Base-by-base conservation (phyloP, 2,888 invertebrate species). In the Bibio marci region DNA sequence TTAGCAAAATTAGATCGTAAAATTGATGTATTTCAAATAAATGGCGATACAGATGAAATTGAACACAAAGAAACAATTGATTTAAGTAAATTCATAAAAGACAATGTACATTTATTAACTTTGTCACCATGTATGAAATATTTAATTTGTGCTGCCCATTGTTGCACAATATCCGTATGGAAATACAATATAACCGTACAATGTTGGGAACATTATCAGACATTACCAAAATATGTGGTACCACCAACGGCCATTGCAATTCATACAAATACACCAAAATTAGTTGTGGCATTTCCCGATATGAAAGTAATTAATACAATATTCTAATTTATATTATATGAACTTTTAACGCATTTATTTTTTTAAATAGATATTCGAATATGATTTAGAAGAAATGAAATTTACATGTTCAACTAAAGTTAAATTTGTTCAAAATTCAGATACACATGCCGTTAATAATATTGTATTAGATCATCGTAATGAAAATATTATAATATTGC, bases 251-350 rank as follows among this genome's bases (percentile, higher is more conserved):
- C 86, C 0, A 50, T 90, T 46, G 68, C 73, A 1, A 65, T 88
- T 32, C 74, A 80, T 51, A 65, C 69, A 14, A 56, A 56, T 8
- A 60, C 61, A 2, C 66, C 71, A 5, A 67, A 67, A 32, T 57
- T 90, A 7, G 68, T 85, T 26, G 66, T 81, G 10, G 73, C 72
- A 3, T 88, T 87, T 61, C 69, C 82, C 1, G 80, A 91, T 64
- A 79, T 80, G 49, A 80, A 76, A 70, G 83, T 82, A 57, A 52
- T 51, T 46, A 40, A 31, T 15, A 18, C 33, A 17, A 27, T 27
- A 27, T 2, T 28, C 22, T 12, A 18, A 22, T n/a, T n/a, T n/a
- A n/a, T 7, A 6, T 38, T 34, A 15, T 12, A 10, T 38, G 25
- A 17, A n/a, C n/a, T n/a, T n/a, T n/a, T n/a, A n/a, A n/a, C n/a